phyloP scores from a whole-genome alignment of 2,888 invertebrate genomes.

The Habroteleia sp. region DNA sequence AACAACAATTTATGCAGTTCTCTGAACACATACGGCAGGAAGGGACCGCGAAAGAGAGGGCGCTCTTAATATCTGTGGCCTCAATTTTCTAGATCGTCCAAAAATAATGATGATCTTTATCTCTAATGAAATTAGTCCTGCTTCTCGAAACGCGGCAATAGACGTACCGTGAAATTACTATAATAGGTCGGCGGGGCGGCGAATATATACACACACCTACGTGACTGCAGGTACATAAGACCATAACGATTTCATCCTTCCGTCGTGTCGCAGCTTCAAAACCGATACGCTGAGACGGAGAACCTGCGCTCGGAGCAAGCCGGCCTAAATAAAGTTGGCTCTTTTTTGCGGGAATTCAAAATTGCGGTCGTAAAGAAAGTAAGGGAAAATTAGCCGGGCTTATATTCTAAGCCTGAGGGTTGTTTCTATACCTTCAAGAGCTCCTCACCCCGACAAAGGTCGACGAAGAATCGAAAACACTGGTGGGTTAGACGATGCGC shows the following conservation, averaged over 20 bases:
- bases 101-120: slow-evolving; percentile 80
- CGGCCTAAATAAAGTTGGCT: slow-evolving; percentile 75
- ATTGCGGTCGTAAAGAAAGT: slow-evolving; percentile 79
- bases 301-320: slow-evolving; percentile 52
- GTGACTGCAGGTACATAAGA: slow-evolving; percentile 53
- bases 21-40: slow-evolving; percentile 18
- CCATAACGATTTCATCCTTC: slow-evolving; percentile 64
- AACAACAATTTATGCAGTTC: slow-evolving; percentile 59
- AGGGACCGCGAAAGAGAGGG: slow-evolving; percentile 50
- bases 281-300: slow-evolving; percentile 62
- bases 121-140: slow-evolving; percentile 80
- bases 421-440: slow-evolving; percentile 61
- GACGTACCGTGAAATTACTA: slow-evolving; percentile 80
- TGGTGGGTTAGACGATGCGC: slow-evolving; percentile 39
- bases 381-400: slow-evolving; percentile 75
- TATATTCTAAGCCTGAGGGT: slow-evolving; percentile 71
- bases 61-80: slow-evolving; percentile 59
- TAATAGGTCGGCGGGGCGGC: slow-evolving; percentile 74
- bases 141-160: slow-evolving; percentile 74
- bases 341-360: slow-evolving; percentile 76
- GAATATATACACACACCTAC: slow-evolving; percentile 64
- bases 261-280: slow-evolving; percentile 62
- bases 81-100: slow-evolving; percentile 73
- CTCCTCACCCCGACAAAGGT: slow-evolving; percentile 44
- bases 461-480: slow-evolving; percentile 43